These are phyloP conservation scores for Sebastes steindachneri DNA, from an alignment of 2,797 vertebrate genomes.

Conservation along the genomic window DNA sequence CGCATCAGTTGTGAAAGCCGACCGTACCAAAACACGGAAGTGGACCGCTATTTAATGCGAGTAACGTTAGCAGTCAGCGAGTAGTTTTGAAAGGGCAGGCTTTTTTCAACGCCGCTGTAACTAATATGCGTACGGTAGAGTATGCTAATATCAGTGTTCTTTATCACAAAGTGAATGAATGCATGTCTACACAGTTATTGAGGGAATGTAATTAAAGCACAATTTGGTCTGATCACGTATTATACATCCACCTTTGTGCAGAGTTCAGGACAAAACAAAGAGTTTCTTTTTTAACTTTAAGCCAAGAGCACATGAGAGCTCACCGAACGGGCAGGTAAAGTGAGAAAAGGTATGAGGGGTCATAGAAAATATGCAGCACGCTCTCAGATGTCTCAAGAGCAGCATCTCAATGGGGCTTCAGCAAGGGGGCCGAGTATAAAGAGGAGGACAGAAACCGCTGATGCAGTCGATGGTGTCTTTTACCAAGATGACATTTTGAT, in stretches of 20 bases:
- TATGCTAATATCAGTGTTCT: background rate
- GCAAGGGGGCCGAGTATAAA: constrained; percentile 22
- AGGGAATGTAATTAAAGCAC: background rate
- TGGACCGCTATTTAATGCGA: too few species aligned
- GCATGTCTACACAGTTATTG: background rate
- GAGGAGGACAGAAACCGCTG: background rate
- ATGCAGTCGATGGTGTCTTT: constrained; percentile 27
- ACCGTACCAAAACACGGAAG: too few species aligned
- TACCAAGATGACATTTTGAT: constrained; percentile 34
- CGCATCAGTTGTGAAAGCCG: too few species aligned
- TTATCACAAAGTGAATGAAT: background rate
- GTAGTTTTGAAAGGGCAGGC: too few species aligned
- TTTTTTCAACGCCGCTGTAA: too few species aligned
- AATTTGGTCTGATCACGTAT: background rate
- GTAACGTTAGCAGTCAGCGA: too few species aligned
- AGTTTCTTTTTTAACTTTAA: constrained; percentile 5
- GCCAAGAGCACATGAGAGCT: constrained; percentile 1
- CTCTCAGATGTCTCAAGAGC: constrained; percentile 27
- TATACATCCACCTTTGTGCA: background rate
- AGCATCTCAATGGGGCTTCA: constrained; percentile 17
- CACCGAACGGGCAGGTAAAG: background rate
- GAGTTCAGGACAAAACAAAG: background rate
- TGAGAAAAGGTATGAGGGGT: background rate
- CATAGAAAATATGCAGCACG: constrained; percentile 5
- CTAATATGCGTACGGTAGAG: too few species aligned